These are phyloP conservation scores for Dexiosoma caninum DNA, from an alignment of 2,888 invertebrate species.

Conservation along the genomic window DNA sequence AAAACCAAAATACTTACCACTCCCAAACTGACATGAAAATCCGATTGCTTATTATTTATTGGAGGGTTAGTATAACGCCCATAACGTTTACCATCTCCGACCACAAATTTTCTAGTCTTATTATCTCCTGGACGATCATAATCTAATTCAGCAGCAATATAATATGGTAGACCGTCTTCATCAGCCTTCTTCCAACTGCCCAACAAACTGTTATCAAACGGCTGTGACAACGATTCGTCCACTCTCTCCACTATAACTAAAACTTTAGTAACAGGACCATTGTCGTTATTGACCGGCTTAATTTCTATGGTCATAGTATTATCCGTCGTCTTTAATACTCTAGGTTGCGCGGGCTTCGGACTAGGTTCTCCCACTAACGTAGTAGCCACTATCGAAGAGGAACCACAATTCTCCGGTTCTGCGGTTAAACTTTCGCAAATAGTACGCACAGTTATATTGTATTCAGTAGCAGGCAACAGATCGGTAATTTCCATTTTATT, in stretches of 20 bases:
- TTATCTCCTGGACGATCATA: conserved; percentile 79
- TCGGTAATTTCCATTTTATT: conserved; percentile 81
- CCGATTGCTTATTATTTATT: conserved; percentile 80
- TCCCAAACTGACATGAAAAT: conserved; percentile 85
- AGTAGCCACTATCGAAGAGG: conserved; percentile 80
- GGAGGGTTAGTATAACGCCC: conserved; percentile 88
- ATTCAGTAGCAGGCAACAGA: conserved; percentile 86
- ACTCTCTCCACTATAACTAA: conserved; percentile 84
- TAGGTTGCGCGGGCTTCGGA: conserved; percentile 85
- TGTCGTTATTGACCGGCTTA: conserved; percentile 83
- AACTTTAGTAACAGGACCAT: conserved; percentile 88
- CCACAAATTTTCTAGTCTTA: conserved; percentile 83
- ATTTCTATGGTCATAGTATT: conserved; percentile 84
- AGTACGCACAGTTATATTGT: conserved; percentile 86
- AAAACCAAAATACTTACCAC: conserved; percentile 77
- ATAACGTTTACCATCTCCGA: conserved; percentile 87
- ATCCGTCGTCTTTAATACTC: conserved; percentile 81
- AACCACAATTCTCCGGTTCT: conserved; percentile 80
- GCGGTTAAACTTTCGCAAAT: conserved; percentile 76
- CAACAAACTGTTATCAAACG: conserved; percentile 81
- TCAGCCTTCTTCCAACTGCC: conserved; percentile 84
- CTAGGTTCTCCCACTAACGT: conserved; percentile 86
- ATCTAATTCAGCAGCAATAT: conserved; percentile 88
- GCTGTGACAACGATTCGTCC: conserved; percentile 82
- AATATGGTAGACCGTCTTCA: conserved; percentile 85